Conservation (phyloP, 1,140 invertebrate species). For the Drosophila punjabiensis region DNA sequence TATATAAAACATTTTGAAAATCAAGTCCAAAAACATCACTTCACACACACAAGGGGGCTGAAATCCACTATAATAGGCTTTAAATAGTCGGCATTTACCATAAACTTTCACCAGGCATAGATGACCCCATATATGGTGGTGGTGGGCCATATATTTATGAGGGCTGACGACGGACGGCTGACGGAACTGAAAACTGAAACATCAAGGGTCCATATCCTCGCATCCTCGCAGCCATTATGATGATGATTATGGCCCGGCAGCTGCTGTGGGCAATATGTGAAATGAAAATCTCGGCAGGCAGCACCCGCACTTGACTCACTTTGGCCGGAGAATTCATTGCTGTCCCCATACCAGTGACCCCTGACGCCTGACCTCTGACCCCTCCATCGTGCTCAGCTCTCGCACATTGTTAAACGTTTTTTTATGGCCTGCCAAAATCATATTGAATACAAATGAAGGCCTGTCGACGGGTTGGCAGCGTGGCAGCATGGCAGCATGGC, state of each 20-base stretch:
- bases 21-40: not conserved
- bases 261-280: constrained; percentile 53
- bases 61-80: constrained; percentile 17
- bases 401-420: constrained; percentile 46
- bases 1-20: not conserved
- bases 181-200: constrained; percentile 26
- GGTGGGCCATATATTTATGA: constrained; percentile 25
- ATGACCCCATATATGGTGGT: constrained; percentile 2
- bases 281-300: constrained; percentile 47
- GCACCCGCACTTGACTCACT: constrained; percentile 42
- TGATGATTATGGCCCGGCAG: constrained; percentile 51
- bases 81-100: constrained; percentile 41
- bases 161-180: constrained; percentile 11
- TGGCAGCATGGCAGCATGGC: not conserved
- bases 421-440: constrained; percentile 64
- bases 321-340: constrained; percentile 44
- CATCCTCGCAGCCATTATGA: constrained; percentile 33
- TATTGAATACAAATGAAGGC: constrained; percentile 60
- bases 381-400: not conserved
- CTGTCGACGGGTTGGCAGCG: not conserved
- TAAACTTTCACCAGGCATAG: constrained; percentile 38
- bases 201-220: constrained; percentile 23
- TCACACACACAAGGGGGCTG: not conserved
- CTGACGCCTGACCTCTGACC: not conserved
- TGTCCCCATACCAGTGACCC: constrained; percentile 17